Conservation (phyloP, 2,797 vertebrate genomes). For the Urocyon cinereoargenteus region DNA sequence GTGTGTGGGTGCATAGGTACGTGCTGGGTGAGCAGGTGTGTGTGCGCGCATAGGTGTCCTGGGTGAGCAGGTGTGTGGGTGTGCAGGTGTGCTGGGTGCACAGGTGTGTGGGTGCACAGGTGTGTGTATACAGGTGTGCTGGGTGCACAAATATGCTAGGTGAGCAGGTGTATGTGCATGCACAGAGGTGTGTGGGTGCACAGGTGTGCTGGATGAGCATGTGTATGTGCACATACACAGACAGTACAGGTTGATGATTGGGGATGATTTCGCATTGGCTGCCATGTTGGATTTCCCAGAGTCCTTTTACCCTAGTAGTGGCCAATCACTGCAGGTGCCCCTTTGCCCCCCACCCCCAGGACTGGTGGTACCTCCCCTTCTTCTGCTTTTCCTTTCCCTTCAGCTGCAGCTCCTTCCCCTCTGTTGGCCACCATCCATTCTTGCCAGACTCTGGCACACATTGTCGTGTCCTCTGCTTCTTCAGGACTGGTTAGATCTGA, state of each 20-base stretch:
- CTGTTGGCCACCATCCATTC: background rate
- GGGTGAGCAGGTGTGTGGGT: no score
- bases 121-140: no score
- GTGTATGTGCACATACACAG: no score
- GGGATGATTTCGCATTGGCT: background rate
- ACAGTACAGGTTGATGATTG: background rate
- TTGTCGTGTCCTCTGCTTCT: background rate
- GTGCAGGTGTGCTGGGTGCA: no score
- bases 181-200: no score
- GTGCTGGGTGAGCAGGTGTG: no score
- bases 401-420: background rate
- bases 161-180: accelerated
- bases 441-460: background rate
- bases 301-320: background rate
- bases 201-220: no score
- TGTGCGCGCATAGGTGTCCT: accelerated
- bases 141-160: no score
- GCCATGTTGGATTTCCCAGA: background rate
- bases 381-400: background rate
- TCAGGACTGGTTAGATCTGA: background rate
- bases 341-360: background rate
- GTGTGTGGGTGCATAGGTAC: no score
- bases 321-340: background rate
- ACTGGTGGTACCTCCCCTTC: background rate
- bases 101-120: no score